phyloP scores from a whole-genome alignment of 1,140 invertebrate genomes.

The Mercenaria mercenaria region DNA sequence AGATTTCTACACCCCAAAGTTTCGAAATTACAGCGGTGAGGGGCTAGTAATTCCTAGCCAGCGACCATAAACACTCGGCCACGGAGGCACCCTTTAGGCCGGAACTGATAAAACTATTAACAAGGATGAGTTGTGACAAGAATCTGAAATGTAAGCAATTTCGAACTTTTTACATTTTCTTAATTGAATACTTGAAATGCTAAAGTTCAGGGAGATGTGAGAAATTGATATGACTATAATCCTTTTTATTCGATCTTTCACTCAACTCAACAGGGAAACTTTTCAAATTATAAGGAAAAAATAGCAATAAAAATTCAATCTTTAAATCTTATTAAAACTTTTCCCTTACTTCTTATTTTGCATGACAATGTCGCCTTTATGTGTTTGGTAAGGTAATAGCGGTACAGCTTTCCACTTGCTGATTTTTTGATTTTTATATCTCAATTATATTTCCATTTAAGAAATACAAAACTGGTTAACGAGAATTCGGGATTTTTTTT shows the following conservation, averaged over 20 bases:
- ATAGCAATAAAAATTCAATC: constrained; percentile 24
- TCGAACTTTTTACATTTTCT: too few species aligned
- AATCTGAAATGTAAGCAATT: too few species aligned
- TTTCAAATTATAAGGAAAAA: neutral
- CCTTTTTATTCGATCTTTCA: constrained; percentile 14
- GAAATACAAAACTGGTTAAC: neutral
- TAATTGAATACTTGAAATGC: neutral
- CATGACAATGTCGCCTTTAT: constrained; percentile 2
- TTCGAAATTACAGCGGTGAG: too few species aligned
- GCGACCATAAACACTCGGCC: too few species aligned
- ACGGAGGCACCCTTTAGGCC: too few species aligned
- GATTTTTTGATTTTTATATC: constrained; percentile 4
- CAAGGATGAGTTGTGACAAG: too few species aligned
- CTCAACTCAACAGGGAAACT: neutral
- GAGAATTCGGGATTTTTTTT: too few species aligned
- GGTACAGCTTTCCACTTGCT: constrained; percentile 3
- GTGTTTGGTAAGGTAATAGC: neutral
- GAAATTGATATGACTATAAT: constrained; percentile 41
- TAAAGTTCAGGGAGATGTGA: neutral
- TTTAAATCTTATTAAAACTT: constrained; percentile 36
- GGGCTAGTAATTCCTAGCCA: too few species aligned
- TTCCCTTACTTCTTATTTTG: constrained; percentile 13
- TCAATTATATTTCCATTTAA: neutral
- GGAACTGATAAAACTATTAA: too few species aligned
- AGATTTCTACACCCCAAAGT: too few species aligned